Conservation (phyloP, 53 echinoderm and acorn worm species). For the Echinometra lucunter region DNA sequence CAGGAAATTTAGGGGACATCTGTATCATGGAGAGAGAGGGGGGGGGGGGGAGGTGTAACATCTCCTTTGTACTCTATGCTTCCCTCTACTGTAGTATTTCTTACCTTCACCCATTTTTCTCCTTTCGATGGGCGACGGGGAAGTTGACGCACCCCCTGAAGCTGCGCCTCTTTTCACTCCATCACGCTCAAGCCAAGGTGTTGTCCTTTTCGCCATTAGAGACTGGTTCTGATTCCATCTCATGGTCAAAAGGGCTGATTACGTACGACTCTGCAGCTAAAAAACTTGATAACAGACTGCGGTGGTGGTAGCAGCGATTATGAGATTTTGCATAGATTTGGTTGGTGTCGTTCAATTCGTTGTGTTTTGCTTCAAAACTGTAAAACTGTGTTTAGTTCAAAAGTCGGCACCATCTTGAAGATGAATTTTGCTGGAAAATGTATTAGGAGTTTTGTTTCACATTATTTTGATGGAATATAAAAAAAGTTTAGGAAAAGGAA, state of each 20-base stretch:
- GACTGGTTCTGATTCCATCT: constrained; percentile 22
- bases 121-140: no score
- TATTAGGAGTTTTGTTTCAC: background rate
- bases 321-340: background rate
- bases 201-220: background rate
- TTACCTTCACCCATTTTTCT: no score
- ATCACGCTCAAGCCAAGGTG: background rate
- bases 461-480: background rate
- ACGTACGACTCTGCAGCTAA: background rate
- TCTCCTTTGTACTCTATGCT: no score
- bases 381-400: background rate
- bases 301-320: background rate
- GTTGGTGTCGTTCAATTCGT: background rate
- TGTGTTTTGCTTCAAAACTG: background rate
- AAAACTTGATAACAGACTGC: background rate
- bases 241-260: background rate
- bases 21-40: no score
- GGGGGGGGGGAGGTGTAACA: no score
- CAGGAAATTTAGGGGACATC: no score
- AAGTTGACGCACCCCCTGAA: no score
- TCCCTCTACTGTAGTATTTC: no score
- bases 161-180: no score
- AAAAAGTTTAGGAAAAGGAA: background rate
- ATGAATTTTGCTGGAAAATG: background rate
- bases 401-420: background rate